Base-by-base conservation (phyloP, 2,797 vertebrate genomes). In the Gymnocypris eckloni region DNA sequence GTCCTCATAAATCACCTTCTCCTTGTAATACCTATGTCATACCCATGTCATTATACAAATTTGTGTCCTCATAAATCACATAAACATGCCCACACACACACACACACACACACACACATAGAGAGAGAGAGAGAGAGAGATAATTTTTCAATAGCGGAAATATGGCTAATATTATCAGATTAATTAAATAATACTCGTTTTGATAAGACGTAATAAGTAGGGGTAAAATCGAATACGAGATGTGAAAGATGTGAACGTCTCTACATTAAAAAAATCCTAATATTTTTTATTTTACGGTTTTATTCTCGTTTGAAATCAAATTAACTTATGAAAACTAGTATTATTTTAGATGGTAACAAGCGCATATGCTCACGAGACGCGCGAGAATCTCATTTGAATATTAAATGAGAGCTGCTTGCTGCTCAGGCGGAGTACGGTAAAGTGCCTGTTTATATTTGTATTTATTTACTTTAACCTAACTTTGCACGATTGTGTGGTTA, bases 331-430 rank as follows among this genome's bases (percentile, higher is more conserved):
- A 28, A 28, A 28, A 28, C 25, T 28, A 28, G 25, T 33, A 33
- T 33, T 33, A 33, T 33, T 33, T 2, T 33, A 33, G 33, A 20
- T 43, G 18, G 64, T 45, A 4, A 22, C 11, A 25, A 18, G n/a
- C 7, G 3, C 13, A 8, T 18, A 2, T 3, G 13, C 6, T 67
- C 4, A 20, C 2, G 0, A 73, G 43, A 50, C 0, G 1, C 1
- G 6, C 1, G 13, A 73, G 16, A 52, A 75, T 28, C 25, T 48
- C 10, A 3, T 54, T 54, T 76, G 50, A 76, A 56, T 76, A 50
- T 28, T 50, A 54, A 50, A 54, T 4, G 50, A 56, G 50, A 28
- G 9, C 28, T 33, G 33, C 33, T 33, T 33, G 33, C 33, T 20
- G 8, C 25, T 50, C 72, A 28, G 48, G 9, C 15, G 1, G 25